Evolutionary conservation across 2,797 vertebrate genomes (phyloP).

Genomic region (Tauraco hartlaubi): DNA sequence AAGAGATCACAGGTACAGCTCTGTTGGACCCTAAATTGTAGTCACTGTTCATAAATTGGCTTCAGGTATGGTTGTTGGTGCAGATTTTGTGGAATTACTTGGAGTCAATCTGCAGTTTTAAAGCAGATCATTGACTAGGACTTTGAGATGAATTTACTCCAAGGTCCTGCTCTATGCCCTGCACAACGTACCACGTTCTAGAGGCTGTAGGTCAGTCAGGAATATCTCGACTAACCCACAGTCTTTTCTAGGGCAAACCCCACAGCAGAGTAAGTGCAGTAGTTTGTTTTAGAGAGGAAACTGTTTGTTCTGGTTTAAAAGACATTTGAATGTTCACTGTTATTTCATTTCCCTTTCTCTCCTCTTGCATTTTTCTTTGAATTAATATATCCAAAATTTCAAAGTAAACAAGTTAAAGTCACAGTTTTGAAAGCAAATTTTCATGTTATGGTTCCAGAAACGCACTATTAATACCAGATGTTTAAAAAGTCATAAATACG

Average conservation of each 20-base stretch:
- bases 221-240: not conserved
- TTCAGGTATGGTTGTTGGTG: not conserved
- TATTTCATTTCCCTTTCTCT: slow-evolving; percentile 26
- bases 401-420: slow-evolving; percentile 14
- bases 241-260: not conserved
- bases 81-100: slow-evolving; percentile 2
- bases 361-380: not conserved
- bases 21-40: slow-evolving; percentile 14
- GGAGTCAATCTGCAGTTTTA: not conserved
- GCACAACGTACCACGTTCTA: not conserved
- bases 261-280: not conserved
- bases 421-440: not conserved
- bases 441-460: not conserved
- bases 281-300: not conserved
- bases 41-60: not conserved
- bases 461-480: slow-evolving; percentile 42
- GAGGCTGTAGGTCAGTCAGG: not conserved
- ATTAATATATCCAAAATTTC: slow-evolving; percentile 21
- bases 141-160: not conserved
- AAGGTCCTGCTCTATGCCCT: not conserved
- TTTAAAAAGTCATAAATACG: not conserved
- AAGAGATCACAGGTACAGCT: slow-evolving; percentile 17
- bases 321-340: not conserved
- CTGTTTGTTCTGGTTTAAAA: not conserved
- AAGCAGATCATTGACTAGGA: not conserved